Conservation (phyloP, 1,140 invertebrate genomes). For the Eumaeus atala region DNA sequence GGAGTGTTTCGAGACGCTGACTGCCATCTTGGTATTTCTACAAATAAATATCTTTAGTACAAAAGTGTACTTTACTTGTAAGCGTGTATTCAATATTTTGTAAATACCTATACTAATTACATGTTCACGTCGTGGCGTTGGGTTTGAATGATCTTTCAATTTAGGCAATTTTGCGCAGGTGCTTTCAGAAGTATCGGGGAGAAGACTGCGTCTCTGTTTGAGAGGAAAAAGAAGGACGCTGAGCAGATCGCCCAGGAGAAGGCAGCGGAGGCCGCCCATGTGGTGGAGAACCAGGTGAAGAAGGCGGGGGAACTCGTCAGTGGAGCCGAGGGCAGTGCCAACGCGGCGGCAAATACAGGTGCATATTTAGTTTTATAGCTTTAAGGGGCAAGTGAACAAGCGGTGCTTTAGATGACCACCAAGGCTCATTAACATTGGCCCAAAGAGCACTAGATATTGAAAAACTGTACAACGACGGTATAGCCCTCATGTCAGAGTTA, state of each 20-base stretch:
- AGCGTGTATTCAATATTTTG: no score
- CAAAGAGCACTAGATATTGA: no score
- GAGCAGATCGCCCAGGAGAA: conserved; percentile 75
- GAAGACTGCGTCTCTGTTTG: conserved; percentile 77
- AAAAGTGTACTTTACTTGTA: neutral
- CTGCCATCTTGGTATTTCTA: no score
- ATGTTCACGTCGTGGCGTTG: no score
- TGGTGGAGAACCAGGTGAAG: conserved; percentile 76
- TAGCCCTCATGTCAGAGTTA: no score
- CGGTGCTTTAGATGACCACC: no score
- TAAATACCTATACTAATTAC: no score
- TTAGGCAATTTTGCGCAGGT: conserved; percentile 44
- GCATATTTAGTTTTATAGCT: neutral
- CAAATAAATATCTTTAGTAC: neutral
- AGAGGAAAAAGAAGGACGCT: conserved; percentile 78
- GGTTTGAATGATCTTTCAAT: no score
- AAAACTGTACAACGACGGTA: no score
- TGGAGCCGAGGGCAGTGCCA: conserved; percentile 71
- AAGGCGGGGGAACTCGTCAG: conserved; percentile 75
- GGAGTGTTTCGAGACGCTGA: no score
- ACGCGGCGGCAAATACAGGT: conserved; percentile 62
- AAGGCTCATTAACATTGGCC: no score
- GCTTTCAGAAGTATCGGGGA: conserved; percentile 77
- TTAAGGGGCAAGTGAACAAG: neutral
- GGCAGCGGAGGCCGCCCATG: conserved; percentile 70